Base-by-base conservation (phyloP, 1,140 invertebrate species). In the Thaumatotibia leucotreta region DNA sequence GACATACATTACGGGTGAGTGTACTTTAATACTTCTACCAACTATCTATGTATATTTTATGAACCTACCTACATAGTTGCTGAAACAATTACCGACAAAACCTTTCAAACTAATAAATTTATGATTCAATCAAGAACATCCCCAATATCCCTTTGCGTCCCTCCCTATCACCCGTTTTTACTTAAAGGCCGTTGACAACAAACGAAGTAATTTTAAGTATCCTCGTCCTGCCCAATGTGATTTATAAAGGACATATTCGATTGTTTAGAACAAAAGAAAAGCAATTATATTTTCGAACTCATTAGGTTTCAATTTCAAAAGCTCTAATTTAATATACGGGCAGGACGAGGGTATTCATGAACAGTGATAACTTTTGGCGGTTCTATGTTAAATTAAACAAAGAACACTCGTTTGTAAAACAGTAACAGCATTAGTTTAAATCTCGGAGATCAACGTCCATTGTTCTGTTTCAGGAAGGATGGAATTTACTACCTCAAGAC, bases 1-100 rank as follows among this genome's bases (percentile, higher is more conserved):
- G 72, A 88, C 63, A 88, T 93, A 75, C 89, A 93, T 80, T 92
- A 90, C 68, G 91, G 87, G 92, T 92, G 77, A 86, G 74, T 72
- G 35, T n/a, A 17, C 35, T 1, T 17, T 14, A 4, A 11, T 14
- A 35, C 35, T 45, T 6, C 35, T 45, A n/a, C 35, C 9, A 14
- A 17, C 5, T 14, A 20, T 1, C 39, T 29, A 29, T n/a, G n/a
- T n/a, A n/a, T n/a, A n/a, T n/a, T n/a, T n/a, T n/a, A n/a, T n/a
- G n/a, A n/a, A n/a, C n/a, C n/a, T n/a, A n/a, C n/a, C n/a, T n/a
- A n/a, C n/a, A n/a, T n/a, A n/a, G n/a, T n/a, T n/a, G n/a, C 11
- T 58, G 27, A 58, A 27, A 58, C 22, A 24, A 27, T 27, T 58
- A 58, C 52, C 23, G 2, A 58, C 17, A 20, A 45, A 20, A 14